Conservation (phyloP, 2,888 invertebrate species). For the Glaucopsyche alexis region DNA sequence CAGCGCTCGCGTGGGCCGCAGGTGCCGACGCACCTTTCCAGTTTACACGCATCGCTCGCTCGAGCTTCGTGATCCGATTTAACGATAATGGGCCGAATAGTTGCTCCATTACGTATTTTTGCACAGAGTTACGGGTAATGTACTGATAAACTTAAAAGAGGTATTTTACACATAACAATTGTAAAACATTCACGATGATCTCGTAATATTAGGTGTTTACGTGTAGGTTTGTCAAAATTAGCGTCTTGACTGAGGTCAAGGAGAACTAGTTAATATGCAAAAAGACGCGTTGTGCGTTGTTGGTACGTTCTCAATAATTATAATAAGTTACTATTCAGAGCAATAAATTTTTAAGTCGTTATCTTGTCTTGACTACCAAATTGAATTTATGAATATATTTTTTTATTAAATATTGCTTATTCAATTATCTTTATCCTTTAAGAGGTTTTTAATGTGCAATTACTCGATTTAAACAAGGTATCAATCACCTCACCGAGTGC, state of each 20-base stretch:
- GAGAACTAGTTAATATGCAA: neutral
- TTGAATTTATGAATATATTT: neutral
- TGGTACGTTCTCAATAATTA: neutral
- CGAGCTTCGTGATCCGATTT: conserved; percentile 34
- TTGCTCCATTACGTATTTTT: neutral
- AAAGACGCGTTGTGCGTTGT: neutral
- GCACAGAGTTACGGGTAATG: neutral
- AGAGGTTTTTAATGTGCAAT: neutral
- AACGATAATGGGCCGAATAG: conserved; percentile 34
- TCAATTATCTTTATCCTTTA: neutral
- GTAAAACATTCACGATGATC: neutral
- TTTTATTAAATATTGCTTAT: neutral
- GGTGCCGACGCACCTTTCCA: conserved; percentile 75
- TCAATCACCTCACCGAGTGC: neutral
- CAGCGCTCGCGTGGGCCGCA: conserved; percentile 66
- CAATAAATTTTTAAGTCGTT: neutral
- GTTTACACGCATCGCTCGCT: conserved; percentile 48
- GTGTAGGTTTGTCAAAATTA: neutral
- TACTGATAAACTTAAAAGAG: neutral
- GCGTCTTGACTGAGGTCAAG: neutral
- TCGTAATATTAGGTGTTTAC: neutral
- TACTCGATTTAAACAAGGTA: neutral
- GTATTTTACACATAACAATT: neutral
- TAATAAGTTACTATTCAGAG: neutral
- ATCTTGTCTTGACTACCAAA: neutral